A percentile compares a stretch with the other conserved stretches of the same genome.
phyloP scores from a whole-genome alignment of 2,888 invertebrate species.

The Microchrysa polita region DNA sequence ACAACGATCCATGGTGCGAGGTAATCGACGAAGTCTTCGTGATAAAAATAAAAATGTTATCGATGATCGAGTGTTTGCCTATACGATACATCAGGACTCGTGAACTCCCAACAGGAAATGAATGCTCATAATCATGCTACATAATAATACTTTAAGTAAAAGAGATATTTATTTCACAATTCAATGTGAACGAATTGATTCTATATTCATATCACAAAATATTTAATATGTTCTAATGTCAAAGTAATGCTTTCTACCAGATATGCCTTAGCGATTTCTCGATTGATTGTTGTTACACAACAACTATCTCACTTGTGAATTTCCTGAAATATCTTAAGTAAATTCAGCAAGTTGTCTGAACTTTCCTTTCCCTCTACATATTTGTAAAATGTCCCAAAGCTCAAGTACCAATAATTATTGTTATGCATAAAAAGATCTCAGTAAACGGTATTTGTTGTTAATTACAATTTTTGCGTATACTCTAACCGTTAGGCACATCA shows the following conservation, averaged over 20 bases:
- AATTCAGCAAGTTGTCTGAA: no score
- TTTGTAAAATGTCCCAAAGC: no score
- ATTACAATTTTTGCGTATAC: no score
- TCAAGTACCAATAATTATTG: no score
- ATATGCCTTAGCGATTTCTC: neutral
- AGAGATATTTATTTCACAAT: neutral
- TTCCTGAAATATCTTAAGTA: no score
- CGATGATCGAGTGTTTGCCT: slow-evolving; percentile 43
- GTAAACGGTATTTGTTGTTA: no score
- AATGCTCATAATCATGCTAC: neutral
- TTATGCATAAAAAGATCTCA: no score
- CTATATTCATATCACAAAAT: neutral
- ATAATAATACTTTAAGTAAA: neutral
- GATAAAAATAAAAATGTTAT: slow-evolving; percentile 50
- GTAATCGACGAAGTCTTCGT: slow-evolving; percentile 45
- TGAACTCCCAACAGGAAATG: neutral
- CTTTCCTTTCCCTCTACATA: no score
- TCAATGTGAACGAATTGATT: slow-evolving; percentile 4
- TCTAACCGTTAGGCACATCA: no score
- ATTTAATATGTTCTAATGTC: neutral
- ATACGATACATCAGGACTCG: slow-evolving; percentile 32
- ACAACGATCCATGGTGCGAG: slow-evolving; percentile 34
- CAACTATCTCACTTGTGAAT: no score
- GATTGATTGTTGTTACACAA: no score
- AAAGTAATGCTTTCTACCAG: neutral